Base-by-base conservation (phyloP, 2,888 invertebrate genomes). In the Drosophila phalerata region DNA sequence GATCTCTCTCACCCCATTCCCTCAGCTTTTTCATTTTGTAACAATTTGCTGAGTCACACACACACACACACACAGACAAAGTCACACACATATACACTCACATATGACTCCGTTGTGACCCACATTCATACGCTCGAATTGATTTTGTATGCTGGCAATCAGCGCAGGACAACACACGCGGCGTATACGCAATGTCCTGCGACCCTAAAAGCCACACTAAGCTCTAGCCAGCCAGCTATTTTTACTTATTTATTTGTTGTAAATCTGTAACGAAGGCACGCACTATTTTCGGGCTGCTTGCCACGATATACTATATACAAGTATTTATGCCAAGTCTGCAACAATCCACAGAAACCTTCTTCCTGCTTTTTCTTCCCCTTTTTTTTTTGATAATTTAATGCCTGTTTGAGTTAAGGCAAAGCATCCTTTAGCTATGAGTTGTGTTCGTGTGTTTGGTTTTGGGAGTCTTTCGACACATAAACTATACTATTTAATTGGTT, bases 71-170 rank as follows among this genome's bases (percentile, higher is more conserved):
- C 13, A 17, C 38, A 38, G 32, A 19, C 38, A 49, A 22, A 34
- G 13, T 6, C 8, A 30, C 17, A 30, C 17, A 28, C 15, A 34
- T 28, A 40, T 30, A 32, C 37, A 47, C 30, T 22, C 15, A 5
- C 5, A 30, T 13, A 22, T 43, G 63, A 61, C 63, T 64, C 68
- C 62, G 56, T 42, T 80, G 72, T 85, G 85, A 87, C 87, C 85
- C 85, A 85, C 85, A 87, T 85, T 85, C 77, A 81, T 71, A 74
- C 85, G 85, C 85, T 82, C 67, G 81, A 85, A 85, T 85, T 85
- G 87, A 85, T 85, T 85, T 85, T 79, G 74, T 76, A 77, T 81
- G 83, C 85, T 78, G 85, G 82, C 87, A 85, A 85, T 85, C 87
- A 85, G 80, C 69, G 47, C 69, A 61, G 69, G 69, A 64, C 69